Evolutionary conservation across 2,888 invertebrate genomes (phyloP), one percentile per base, ranked within the genome.

Genomic region (Biston betularia): DNA sequence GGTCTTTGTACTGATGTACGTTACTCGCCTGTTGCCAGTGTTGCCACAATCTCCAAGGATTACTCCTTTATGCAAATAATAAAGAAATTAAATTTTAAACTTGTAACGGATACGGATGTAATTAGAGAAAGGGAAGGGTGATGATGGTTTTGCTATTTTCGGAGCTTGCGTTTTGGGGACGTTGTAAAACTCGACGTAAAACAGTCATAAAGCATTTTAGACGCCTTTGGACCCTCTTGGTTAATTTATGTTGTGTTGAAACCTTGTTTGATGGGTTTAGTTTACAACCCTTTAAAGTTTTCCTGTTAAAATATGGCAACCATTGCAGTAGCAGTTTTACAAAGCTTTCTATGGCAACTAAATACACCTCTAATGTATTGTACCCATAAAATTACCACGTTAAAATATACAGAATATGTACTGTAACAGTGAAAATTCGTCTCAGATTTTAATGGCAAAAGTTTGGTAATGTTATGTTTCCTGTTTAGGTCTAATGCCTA

Each of bases 11-110:
- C 54, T 14, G 52, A 49, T n/a, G 24, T 40, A 58, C 40, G 42
- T 49, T 48, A 40, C 49, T 15, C 72, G 79, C 77, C 78, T 80
- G 80, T 83, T 84, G 79, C 82, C 83, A 80, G 77, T 81, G 80
- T 83, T 84, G 79, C 82, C 83, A 80, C 82, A 84, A 85, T 83
- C 82, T 79, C 77, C 81, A 77, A 79, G 81, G 81, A 86, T 87
- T 85, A 87, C 74, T 75, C 78, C 69, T 79, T 79, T 79, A 82
- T 76, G 75, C 75, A 79, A 79, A 82, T 83, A 79, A 82, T 80
- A 82, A 84, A 83, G 73, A 81, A 84, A 84, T 82, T 78, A 82
- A 79, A 80, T 76, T 72, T 74, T 75, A 71, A 79, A 78, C 73
- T 74, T 73, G 72, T 71, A 70, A 71, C 64, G 57, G 68, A 66